Base-by-base conservation (phyloP, 2,113 vertebrate species). In the Tricholaema leucomelas region DNA sequence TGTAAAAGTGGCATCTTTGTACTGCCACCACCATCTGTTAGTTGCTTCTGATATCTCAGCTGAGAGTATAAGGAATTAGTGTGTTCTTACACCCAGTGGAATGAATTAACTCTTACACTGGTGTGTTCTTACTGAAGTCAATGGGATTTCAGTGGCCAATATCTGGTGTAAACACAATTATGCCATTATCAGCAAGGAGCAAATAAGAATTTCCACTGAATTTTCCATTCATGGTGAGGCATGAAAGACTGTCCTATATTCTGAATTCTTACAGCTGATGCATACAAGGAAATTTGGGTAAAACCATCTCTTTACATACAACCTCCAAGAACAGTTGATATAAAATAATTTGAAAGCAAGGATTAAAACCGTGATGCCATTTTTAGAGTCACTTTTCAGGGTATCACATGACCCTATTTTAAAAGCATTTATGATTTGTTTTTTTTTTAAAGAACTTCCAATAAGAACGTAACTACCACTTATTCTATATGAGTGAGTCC, bases 361-460 rank as follows among this genome's bases (percentile, higher is more conserved):
- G 54, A 78, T 44, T 84, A 83, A 77, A 46, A 28, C 25, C 42
- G 15, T 50, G 48, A 66, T 93, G 66, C 61, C 46, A 36, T 85
- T 92, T 93, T 82, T 75, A 81, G 54, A 71, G 78, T 73, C 72
- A 86, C 52, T 81, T 95, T 92, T 90, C 66, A 88, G 33, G 54
- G 6, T 81, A 65, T 75, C 36, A 70, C 21, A 27, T 38, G 9
- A 19, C 30, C 6, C 16, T 66, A 6, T 55, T 91, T 89, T 76
- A 80, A 93, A 91, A 61, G 11, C 33, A 56, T 52, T 79, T 82
- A n/a, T 0, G 1, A 35, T 88, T 71, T 31, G 78, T 86, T 91
- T 58, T 89, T 31, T 86, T 91, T 58, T 89, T 59, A 79, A n/a
- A 61, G 42, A 90, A 91, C 13, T 36, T 92, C 6, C 81, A 46